These are phyloP conservation scores for Epinotia brunnichana DNA, from an alignment of 2,888 invertebrate genomes.

Conservation along the genomic window DNA sequence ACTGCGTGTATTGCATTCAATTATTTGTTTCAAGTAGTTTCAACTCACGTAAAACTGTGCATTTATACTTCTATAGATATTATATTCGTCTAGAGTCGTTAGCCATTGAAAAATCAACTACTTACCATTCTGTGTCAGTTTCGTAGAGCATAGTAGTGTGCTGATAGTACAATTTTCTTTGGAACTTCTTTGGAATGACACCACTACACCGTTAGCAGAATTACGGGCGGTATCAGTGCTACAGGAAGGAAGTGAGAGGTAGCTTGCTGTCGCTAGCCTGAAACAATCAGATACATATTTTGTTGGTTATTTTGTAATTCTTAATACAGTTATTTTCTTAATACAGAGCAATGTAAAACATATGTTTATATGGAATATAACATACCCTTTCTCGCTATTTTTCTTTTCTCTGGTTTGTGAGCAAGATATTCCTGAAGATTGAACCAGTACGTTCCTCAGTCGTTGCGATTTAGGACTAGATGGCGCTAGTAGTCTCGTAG, in stretches of 20 bases:
- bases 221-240: conserved; percentile 83
- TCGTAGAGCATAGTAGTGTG: conserved; percentile 96
- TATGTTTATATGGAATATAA: too few relatives aligned
- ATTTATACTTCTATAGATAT: background rate
- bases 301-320: background rate
- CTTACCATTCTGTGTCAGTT: conserved; percentile 95
- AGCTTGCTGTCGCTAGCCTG: conserved; percentile 83
- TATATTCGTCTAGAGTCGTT: background rate
- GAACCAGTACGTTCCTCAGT: background rate
- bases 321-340: too few relatives aligned
- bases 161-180: conserved; percentile 93
- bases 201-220: conserved; percentile 70
- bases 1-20: background rate
- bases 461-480: background rate
- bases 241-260: conserved; percentile 86
- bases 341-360: background rate
- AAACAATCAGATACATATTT: conserved; percentile 1
- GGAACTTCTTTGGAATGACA: conserved; percentile 89
- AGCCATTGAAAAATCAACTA: background rate
- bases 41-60: background rate
- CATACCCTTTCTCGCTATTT: too few relatives aligned
- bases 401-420: background rate
- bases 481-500: background rate
- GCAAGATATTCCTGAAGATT: background rate
- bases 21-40: too few relatives aligned